Base-by-base conservation (phyloP, 2,888 invertebrate species). In the Chalcosyrphus nemorum region DNA sequence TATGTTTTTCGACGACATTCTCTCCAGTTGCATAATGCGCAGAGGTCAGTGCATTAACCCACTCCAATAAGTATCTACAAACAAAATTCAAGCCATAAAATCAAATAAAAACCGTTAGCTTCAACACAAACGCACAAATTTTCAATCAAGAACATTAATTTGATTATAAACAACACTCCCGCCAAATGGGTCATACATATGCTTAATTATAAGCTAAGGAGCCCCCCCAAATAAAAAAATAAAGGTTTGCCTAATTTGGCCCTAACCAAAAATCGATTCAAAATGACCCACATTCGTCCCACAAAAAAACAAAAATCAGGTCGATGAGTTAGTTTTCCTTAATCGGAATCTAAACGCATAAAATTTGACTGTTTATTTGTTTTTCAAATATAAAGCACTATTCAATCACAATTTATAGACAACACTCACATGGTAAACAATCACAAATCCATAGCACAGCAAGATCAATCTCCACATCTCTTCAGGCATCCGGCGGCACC, bases 381-480 rank as follows among this genome's bases (percentile, higher is more conserved):
- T 24, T 63, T 52, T 35, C n/a, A 47, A 47, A 21, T 11, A 9
- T 29, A 13, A 57, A 70, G 47, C 17, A 43, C 13, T 17, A 47
- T 35, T 17, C n/a, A n/a, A n/a, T n/a, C 47, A 45, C 13, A 32
- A n/a, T 21, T 27, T 17, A 15, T 13, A 50, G 6, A 47, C n/a
- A n/a, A n/a, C 87, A 86, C 88, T 87, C 86, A 90, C 87, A 70
- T 90, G 71, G 66, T 86, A 87, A 65, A 86, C 87, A 84, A 88
- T 87, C 86, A 87, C 86, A 70, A 89, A 86, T 35, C 88, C 89
- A 78, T 88, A 90, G 74, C 89, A 87, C 80, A 89, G 80, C 86
- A 90, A 76, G 80, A 90, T 81, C 68, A 90, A 86, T 77, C 86
- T 88, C 88, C 90, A 90, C 88, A 90, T 87, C 76, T 88, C 87